Base-by-base conservation (phyloP, 2,888 invertebrate species). In the Bugula neritina region DNA sequence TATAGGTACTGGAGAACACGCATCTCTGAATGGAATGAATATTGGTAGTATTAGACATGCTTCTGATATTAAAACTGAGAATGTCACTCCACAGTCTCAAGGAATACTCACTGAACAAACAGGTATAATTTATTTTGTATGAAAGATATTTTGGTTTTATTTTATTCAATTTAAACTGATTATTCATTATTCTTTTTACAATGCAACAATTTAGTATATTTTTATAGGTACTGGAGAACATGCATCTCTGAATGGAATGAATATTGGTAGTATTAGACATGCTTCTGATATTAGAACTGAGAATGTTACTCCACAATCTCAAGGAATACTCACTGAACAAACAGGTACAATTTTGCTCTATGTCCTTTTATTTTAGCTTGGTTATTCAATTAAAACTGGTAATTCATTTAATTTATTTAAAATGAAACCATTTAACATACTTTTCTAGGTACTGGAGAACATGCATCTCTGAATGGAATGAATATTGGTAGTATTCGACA, bases 11-110 rank as follows among this genome's bases (percentile, higher is more conserved):
- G 63, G 63, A 31, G 29, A 63, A 63, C 63, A 63, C 27, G 63
- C 63, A 17, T 63, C 63, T 27, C 63, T 31, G 27, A 63, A 34
- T 31, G 63, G 63, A 10, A 63, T 63, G 63, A 63, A 31, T n/a
- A 63, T 63, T 27, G 63, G 63, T 29, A 13, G 31, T 5, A 63
- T n/a, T 13, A 5, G 63, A n/a, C 31, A 29, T 25, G 63, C 31
- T 63, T 27, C 5, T 63, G 63, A 63, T 63, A 2, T 2, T 29
- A 2, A 27, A 13, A 13, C n/a, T 13, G 63, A 63, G 2, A 63
- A 63, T 2, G 2, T 63, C 21, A 13, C 63, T 10, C 34, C 10
- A 3, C 31, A 34, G 34, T 31, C 63, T 29, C 63, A 63, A 34
- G 63, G 31, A 17, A 31, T 63, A 25, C 34, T 63, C 5, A 13